Base-by-base conservation (phyloP, 23 tunicate genomes). In the Diplosoma virens region DNA sequence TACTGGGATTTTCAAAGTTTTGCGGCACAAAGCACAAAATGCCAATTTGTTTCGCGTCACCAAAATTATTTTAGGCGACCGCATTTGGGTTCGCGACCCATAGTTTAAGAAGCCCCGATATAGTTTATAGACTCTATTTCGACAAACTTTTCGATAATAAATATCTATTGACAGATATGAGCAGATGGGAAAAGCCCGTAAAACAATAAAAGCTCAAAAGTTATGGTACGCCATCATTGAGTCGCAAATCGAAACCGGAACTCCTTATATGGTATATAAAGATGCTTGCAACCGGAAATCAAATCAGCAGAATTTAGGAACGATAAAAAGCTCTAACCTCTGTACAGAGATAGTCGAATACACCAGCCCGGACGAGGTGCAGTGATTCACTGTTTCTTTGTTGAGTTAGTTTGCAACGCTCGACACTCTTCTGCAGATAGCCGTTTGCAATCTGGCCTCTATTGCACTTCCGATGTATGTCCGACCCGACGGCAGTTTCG, bases 271-370 rank as follows among this genome's bases (percentile, higher is more conserved):
- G 99, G 59, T 95, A 18, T 95, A 95, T 74, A 95, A 95, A 56
- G 99, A 95, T 56, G 96, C 99, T 0, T 95, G 99, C 81, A 95
- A 95, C 66, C 61, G 96, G 64, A 95, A 95, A 63, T 95, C 99
- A 9, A 95, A 95, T 52, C 99, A 95, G 53, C 91, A 95, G 72
- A 95, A 95, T 75, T 84, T 95, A 48, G 99, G 99, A 17, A 95
- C 99, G 28, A 95, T 95, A 56, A 95, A 84, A 52, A 84, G 97
- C 45, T 89, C 96, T 14, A 95, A 95, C 37, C 53, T 95, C 45
- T 95, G 99, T 73, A 95, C 99, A 20, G 99, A 95, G 41, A 95
- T 95, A 59, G 99, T 95, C 25, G 97, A 95, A 71, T 95, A 79
- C 74, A 85, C 93, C 5, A 73, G 82, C 66, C 77, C 83, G 33